Evolutionary conservation across 2,797 vertebrate species (phyloP).

Genomic region (Chloroceryle inda): DNA sequence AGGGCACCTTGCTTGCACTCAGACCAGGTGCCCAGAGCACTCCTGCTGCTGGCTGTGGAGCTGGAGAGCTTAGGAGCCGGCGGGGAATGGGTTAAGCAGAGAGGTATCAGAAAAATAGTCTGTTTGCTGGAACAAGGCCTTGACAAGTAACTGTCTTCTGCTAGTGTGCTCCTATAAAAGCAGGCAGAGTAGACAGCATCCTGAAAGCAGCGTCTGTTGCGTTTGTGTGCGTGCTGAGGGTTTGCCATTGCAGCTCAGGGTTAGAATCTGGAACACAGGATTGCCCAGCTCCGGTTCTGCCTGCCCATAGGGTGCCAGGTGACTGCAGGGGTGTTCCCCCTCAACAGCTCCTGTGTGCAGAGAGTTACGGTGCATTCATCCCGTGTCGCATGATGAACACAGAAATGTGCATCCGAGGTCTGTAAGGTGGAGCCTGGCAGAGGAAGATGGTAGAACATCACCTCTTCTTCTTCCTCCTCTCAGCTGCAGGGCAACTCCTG

Average conservation of each 20-base stretch:
- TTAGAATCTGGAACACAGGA: accelerated
- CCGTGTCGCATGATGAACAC: neutral
- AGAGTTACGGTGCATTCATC: neutral
- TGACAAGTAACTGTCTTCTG: neutral
- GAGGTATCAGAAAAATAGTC: neutral
- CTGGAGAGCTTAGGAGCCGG: neutral
- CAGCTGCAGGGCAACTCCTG: neutral
- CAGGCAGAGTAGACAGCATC: neutral
- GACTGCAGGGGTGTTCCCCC: neutral
- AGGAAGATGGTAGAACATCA: neutral
- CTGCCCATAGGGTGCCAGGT: neutral
- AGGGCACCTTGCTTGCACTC: accelerated
- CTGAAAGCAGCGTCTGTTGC: neutral
- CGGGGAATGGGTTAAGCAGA: neutral
- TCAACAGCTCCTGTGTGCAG: neutral
- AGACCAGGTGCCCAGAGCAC: accelerated
- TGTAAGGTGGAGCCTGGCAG: neutral
- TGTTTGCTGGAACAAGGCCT: neutral
- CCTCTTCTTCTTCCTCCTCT: neutral
- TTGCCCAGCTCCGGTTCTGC: accelerated
- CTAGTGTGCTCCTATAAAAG: neutral
- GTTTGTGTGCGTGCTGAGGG: neutral
- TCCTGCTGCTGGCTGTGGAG: neutral
- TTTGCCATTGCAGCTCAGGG: accelerated
- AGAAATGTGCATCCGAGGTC: neutral